Base-by-base conservation (phyloP, 2,797 vertebrate genomes). In the Lacerta viridis region DNA sequence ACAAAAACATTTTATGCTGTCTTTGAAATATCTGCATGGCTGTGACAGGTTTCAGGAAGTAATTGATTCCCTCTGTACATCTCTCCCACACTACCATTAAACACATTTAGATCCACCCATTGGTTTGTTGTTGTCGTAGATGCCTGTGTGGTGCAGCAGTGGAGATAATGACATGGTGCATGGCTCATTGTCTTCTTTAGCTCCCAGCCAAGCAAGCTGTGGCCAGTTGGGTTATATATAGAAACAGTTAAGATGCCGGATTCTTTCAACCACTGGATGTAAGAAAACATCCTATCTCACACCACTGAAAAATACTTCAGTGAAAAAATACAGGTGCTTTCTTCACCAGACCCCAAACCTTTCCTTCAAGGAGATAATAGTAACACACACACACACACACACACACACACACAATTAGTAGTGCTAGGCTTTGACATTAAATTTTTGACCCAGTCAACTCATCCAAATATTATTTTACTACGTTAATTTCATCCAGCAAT, bases 221-320 rank as follows among this genome's bases (percentile, higher is more conserved):
- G 86, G 93, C 89, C 86, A 39, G 95, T 95, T 96, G 93, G 89
- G 92, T 87, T 93, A 93, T 94, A 92, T 93, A 92, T 91, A 94
- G 85, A 87, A 61, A 66, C 90, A 93, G 91, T 90, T 94, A 92
- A 64, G 79, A 93, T 69, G 87, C 92, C 92, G 91, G 75, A 90
- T 93, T 94, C 68, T 77, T 87, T 94, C 89, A 95, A 72, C 89
- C 91, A 85, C 84, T 76, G 90, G 89, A 78, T 82, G 92, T 92
- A 91, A 86, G 88, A 68, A 94, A 94, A 7, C 8, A n/a, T 89
- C 87, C 80, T 90, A 92, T 84, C 79, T 93, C 77, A 84, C 15
- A 59, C 87, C 92, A 91, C 91, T 83, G 84, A 86, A 94, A 91
- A 93, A 89, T 74, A 85, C 1, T 69, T 89, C 36, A 87, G 68